These are phyloP conservation scores for Labeo rohita DNA, from an alignment of 2,113 vertebrate genomes.

Conservation along the genomic window DNA sequence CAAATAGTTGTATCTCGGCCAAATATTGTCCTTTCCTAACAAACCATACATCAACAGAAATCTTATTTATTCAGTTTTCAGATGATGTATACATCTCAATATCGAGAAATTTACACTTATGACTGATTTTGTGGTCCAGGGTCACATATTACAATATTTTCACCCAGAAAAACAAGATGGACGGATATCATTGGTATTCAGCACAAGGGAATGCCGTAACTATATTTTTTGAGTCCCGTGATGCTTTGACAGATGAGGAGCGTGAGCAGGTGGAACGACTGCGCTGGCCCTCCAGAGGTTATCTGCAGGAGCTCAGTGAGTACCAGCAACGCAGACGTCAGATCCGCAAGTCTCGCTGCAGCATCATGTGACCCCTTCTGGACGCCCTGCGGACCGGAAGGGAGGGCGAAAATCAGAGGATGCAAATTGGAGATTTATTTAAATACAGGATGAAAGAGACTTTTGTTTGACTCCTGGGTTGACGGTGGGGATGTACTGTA, in stretches of 20 bases:
- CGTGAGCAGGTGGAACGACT: slow-evolving; percentile 90
- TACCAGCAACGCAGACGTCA: slow-evolving; percentile 92
- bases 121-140: too few relatives aligned
- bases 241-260: slow-evolving; percentile 84
- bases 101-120: too few relatives aligned
- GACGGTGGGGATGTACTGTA: slow-evolving; percentile 12
- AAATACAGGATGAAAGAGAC: slow-evolving; percentile 44
- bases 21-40: too few relatives aligned
- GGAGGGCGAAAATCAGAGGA: slow-evolving; percentile 3
- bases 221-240: slow-evolving; percentile 31
- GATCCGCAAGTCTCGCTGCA: slow-evolving; percentile 88
- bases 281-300: slow-evolving; percentile 91
- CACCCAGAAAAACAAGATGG: neutral
- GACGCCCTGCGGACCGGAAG: slow-evolving; percentile 34
- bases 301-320: slow-evolving; percentile 94
- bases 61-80: too few relatives aligned
- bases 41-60: too few relatives aligned
- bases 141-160: neutral
- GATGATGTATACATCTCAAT: too few relatives aligned
- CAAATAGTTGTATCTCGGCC: too few relatives aligned
- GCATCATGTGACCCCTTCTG: slow-evolving; percentile 82
- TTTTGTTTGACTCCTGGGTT: neutral
- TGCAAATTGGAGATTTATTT: neutral
- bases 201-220: neutral
- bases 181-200: neutral